phyloP scores from a whole-genome alignment of 2,113 vertebrate genomes.

The Elanus axillaris region DNA sequence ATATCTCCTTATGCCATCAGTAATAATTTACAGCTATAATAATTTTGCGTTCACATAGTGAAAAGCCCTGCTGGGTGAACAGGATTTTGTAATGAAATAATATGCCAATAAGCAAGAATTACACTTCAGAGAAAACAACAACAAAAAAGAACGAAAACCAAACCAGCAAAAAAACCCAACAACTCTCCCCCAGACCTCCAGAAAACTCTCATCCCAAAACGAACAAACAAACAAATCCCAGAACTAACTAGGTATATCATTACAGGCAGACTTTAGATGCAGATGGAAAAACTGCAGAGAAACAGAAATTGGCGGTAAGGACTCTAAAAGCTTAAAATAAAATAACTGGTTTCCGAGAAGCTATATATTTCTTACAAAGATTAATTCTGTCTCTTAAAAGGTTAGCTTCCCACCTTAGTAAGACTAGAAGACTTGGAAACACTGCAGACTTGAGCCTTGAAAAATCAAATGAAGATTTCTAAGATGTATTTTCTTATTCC shows the following conservation, averaged over 20 bases:
- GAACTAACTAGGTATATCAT: background rate
- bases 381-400: background rate
- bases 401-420: background rate
- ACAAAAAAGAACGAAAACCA: background rate
- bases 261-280: background rate
- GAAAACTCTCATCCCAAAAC: background rate
- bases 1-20: background rate
- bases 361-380: background rate
- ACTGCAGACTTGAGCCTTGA: background rate
- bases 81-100: background rate
- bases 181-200: rapidly evolving
- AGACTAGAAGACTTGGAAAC: background rate
- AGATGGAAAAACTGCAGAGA: background rate
- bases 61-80: background rate
- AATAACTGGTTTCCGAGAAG: background rate
- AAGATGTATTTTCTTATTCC: rapidly evolving
- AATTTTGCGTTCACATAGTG: background rate
- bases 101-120: background rate
- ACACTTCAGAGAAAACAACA: background rate
- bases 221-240: background rate
- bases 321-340: background rate
- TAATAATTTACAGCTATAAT: conserved; percentile 3
- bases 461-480: background rate
- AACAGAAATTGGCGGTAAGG: background rate
- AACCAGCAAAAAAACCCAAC: background rate